These are phyloP conservation scores for Aradophagus sp. DNA, from an alignment of 1,140 invertebrate genomes.

Conservation along the genomic window DNA sequence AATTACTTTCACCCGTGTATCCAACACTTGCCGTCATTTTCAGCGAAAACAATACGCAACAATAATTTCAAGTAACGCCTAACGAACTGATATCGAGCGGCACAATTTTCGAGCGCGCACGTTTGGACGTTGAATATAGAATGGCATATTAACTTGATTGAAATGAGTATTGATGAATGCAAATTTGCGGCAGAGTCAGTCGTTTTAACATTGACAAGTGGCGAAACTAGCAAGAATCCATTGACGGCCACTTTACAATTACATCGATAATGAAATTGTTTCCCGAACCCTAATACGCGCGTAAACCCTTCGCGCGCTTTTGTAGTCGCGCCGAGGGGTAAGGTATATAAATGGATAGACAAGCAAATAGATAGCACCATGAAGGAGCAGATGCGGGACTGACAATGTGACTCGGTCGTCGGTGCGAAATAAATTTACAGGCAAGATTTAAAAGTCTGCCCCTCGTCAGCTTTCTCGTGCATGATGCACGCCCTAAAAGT, in stretches of 20 bases:
- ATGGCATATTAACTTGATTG: no score
- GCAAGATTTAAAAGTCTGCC: slow-evolving; percentile 64
- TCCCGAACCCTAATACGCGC: slow-evolving; percentile 62
- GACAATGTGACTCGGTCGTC: slow-evolving; percentile 68
- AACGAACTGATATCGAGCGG: no score
- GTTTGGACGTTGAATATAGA: no score
- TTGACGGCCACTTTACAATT: slow-evolving; percentile 73
- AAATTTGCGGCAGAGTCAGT: slow-evolving; percentile 37
- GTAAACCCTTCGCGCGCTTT: slow-evolving; percentile 61
- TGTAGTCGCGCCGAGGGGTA: slow-evolving; percentile 28
- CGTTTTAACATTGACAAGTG: slow-evolving; percentile 52
- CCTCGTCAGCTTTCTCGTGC: slow-evolving; percentile 24
- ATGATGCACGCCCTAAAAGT: slow-evolving; percentile 41
- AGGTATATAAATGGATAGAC: slow-evolving; percentile 52
- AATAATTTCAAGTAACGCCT: no score
- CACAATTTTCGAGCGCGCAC: no score
- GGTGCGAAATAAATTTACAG: slow-evolving; percentile 72
- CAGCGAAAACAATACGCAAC: no score
- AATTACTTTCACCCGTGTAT: no score
- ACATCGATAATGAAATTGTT: slow-evolving; percentile 73
- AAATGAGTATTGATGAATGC: slow-evolving; percentile 9
- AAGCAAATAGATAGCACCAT: slow-evolving; percentile 59
- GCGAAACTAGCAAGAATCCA: slow-evolving; percentile 63
- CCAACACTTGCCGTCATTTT: no score
- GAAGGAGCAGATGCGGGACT: slow-evolving; percentile 67